Conservation (phyloP, 1,140 invertebrate species). For the Drosophila orosa region DNA sequence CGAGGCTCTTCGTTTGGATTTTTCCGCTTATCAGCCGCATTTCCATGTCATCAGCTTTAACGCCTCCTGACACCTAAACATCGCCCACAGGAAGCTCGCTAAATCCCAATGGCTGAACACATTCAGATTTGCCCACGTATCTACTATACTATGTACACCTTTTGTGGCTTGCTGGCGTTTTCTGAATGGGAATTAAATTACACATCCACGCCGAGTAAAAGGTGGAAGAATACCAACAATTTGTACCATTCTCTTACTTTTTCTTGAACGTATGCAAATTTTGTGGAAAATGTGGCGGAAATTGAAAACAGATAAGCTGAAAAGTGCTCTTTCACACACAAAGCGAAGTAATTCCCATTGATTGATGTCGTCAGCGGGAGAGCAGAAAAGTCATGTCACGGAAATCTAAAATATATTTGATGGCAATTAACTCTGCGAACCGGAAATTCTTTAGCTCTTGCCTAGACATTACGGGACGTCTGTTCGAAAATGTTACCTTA, state of each 20-base stretch:
- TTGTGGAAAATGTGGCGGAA: slow-evolving; percentile 31
- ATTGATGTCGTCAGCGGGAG: slow-evolving; percentile 16
- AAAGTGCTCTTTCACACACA: slow-evolving; percentile 17
- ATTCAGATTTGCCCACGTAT: slow-evolving; percentile 5
- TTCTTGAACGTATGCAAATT: slow-evolving; percentile 25
- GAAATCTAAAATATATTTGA: slow-evolving; percentile 12
- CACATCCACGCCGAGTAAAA: slow-evolving; percentile 15
- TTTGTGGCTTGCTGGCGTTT: slow-evolving; percentile 9
- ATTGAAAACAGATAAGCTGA: slow-evolving; percentile 50
- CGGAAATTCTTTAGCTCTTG: neutral
- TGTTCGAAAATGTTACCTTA: neutral
- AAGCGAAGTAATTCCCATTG: slow-evolving; percentile 20
- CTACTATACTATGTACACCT: slow-evolving; percentile 7
- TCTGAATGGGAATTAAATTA: slow-evolving; percentile 48
- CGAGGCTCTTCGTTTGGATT: neutral
- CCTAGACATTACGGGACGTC: neutral
- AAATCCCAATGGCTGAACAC: slow-evolving; percentile 18
- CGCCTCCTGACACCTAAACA: slow-evolving; percentile 15
- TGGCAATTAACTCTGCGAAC: slow-evolving; percentile 21
- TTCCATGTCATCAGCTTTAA: slow-evolving; percentile 54
- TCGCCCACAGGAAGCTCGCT: slow-evolving; percentile 6
- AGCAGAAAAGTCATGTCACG: slow-evolving; percentile 7
- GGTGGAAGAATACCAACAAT: slow-evolving; percentile 5
- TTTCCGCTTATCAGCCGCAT: slow-evolving; percentile 24
- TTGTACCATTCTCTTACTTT: slow-evolving; percentile 4